Base-by-base conservation (phyloP, 1,140 invertebrate species). In the Macrobrachium rosenbergii region DNA sequence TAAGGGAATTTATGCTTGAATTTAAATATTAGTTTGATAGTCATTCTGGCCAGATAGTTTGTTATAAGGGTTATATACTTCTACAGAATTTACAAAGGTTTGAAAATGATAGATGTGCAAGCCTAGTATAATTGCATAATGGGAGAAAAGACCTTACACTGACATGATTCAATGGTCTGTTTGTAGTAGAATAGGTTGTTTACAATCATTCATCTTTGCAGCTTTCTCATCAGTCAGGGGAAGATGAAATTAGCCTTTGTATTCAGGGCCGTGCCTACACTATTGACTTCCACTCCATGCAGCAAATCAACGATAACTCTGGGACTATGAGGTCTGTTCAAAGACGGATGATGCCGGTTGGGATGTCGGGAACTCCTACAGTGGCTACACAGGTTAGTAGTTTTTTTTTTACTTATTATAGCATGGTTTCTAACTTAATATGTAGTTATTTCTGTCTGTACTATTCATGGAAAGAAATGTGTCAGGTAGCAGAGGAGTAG, bases 231-330 rank as follows among this genome's bases (percentile, higher is more conserved):
- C 95, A 96, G 91, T 96, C 96, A 91, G 97, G 96, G 60, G 98
- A 99, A 92, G 97, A 99, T 92, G 98, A 99, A 93, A 96, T 99
- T 86, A 97, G 95, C 91, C 93, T 99, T 73, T 96, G 96, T 60
- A 97, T 97, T 19, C 94, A 98, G 91, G 97, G 97, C 85, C 94
- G 97, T 90, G 98, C 97, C 14, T 99, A 99, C 92, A 98, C 97
- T 2, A 95, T 99, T 88, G 98, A 99, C 93, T 97, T 99, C 90
- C 96, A 97, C 92, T 95, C 97, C 90, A 98, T 99, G 97, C 98
- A 99, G 92, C 98, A 99, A 94, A 98, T 99, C 89, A 99, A 99
- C 92, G 98, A 99, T 93, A 98, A 99, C 92, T 97, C 97, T 10
- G 98, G 98, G 83, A 98, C 97, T 73, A 95, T 97, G 16, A 93